Percentiles rank a stretch among this genome's conserved stretches.
Evolutionary conservation across 2,113 vertebrate species (phyloP).

Genomic region (Hippolais icterina): DNA sequence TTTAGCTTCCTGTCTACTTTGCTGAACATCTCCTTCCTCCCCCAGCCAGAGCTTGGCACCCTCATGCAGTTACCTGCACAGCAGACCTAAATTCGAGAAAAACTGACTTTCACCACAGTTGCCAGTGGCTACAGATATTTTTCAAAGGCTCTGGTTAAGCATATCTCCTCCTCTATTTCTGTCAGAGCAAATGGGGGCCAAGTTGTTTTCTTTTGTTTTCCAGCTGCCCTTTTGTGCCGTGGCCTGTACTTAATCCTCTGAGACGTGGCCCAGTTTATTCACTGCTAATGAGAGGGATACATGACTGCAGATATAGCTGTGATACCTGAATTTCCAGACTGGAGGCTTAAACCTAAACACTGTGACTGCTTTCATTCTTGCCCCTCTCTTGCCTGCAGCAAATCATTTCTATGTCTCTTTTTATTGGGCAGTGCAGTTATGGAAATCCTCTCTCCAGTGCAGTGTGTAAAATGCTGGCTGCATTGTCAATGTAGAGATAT

Average conservation of each 20-base stretch:
- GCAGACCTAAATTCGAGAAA: background rate
- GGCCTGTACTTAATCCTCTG: background rate
- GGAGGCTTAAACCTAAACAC: background rate
- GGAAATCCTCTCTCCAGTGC: background rate
- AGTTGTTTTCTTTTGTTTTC: background rate
- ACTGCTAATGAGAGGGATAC: background rate
- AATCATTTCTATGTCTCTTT: background rate
- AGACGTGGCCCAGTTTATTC: conserved; percentile 28
- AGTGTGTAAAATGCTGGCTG: background rate
- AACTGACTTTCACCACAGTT: background rate
- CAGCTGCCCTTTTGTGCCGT: background rate
- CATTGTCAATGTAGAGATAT: background rate
- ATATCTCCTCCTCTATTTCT: background rate
- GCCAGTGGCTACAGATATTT: background rate
- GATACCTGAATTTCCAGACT: background rate
- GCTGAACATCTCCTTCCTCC: background rate
- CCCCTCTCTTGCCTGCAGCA: background rate
- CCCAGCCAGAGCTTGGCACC: background rate
- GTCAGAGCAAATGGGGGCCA: background rate
- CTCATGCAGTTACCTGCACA: rapidly evolving
- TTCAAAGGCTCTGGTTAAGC: background rate
- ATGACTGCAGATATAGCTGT: background rate
- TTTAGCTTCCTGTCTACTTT: background rate
- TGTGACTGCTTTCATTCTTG: rapidly evolving
- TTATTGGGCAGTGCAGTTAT: background rate